phyloP scores from a whole-genome alignment of 2,797 vertebrate genomes.

The Pseudochaenichthys georgianus region DNA sequence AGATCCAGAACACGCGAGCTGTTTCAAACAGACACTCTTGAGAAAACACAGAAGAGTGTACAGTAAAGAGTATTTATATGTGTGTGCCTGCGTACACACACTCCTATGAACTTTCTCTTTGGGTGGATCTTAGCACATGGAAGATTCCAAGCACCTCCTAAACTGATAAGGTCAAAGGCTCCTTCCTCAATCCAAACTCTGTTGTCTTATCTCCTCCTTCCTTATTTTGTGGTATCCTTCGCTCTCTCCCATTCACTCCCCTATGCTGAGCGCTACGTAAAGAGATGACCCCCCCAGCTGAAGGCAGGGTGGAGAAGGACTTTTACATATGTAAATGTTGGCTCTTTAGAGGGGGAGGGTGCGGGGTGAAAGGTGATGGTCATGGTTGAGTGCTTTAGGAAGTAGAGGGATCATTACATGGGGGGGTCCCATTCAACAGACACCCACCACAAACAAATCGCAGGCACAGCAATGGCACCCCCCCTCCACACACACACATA shows the following conservation, averaged over 20 bases:
- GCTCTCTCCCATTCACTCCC: constrained; percentile 41
- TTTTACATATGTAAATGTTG: constrained; percentile 86
- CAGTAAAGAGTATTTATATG: constrained; percentile 25
- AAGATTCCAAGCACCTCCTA: constrained; percentile 43
- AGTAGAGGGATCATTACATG: constrained; percentile 85
- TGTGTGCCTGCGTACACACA: background rate
- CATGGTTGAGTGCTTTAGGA: constrained; percentile 89
- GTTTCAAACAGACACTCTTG: constrained; percentile 37
- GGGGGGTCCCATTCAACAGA: constrained; percentile 74
- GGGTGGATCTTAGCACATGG: background rate
- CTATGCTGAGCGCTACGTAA: constrained; percentile 41
- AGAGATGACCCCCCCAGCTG: constrained; percentile 49
- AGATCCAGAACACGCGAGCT: constrained; percentile 58
- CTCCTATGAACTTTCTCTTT: background rate
- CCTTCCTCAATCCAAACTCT: constrained; percentile 23
- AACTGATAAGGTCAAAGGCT: constrained; percentile 52
- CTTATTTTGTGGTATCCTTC: constrained; percentile 57
- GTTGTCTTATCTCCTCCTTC: constrained; percentile 51
- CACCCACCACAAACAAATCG: constrained; percentile 84
- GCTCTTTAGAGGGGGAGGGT: constrained; percentile 62
- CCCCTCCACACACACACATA: background rate
- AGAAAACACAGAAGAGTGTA: constrained; percentile 52
- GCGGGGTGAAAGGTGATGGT: constrained; percentile 86
- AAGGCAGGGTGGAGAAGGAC: constrained; percentile 59
- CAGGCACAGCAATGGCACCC: constrained; percentile 65